Conservation (phyloP, 2,113 vertebrate genomes). For the Regulus satrapa region DNA sequence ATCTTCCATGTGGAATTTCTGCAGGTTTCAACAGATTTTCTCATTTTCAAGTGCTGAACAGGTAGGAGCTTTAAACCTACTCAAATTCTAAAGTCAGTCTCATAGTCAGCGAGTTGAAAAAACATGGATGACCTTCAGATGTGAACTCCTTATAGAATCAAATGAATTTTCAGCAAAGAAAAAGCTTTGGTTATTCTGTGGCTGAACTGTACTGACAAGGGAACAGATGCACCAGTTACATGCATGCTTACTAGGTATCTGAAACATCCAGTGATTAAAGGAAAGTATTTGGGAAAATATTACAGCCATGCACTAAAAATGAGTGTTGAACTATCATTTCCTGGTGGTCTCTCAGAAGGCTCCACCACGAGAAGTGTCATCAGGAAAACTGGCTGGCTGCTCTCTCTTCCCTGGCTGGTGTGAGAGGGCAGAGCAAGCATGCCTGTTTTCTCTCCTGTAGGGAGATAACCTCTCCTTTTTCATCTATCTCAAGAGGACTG, state of each 20-base stretch:
- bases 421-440: neutral
- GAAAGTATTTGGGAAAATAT: neutral
- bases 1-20: neutral
- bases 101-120: neutral
- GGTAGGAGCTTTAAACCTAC: neutral
- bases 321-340: neutral
- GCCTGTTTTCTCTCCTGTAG: neutral
- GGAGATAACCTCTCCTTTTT: neutral
- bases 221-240: neutral
- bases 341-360: neutral
- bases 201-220: neutral
- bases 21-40: neutral
- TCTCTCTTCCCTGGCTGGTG: neutral
- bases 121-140: neutral
- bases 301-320: neutral
- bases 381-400: neutral
- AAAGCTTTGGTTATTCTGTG: neutral
- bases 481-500: neutral
- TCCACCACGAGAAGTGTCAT: neutral
- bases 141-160: neutral
- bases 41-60: neutral
- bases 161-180: neutral
- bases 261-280: neutral
- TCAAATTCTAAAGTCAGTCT: neutral
- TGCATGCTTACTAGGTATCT: neutral